Base-by-base conservation (phyloP, 2,797 vertebrate species). In the Aplochiton taeniatus region DNA sequence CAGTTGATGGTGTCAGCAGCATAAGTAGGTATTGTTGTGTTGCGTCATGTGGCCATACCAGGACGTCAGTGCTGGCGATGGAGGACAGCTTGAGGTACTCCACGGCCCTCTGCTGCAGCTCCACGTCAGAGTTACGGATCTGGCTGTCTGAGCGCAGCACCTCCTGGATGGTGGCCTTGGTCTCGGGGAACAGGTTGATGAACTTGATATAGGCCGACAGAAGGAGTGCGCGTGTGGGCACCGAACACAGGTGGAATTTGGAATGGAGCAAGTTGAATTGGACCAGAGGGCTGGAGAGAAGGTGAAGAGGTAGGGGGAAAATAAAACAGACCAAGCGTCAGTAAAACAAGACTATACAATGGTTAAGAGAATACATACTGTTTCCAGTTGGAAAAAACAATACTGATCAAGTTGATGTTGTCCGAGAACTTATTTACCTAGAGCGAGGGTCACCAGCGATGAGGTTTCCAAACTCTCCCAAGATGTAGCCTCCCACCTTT, bases 171-270 rank as follows among this genome's bases (percentile, higher is more conserved):
- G 95, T 97, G 78, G 91, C 87, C 91, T 97, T 97, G 69, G 94
- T 96, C 92, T 97, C 95, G 0, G 95, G 95, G 86, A 97, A 96
- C 79, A 97, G 91, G 88, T 97, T 97, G 86, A 97, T 96, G 70
- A 97, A 97, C 84, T 97, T 97, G 89, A 97, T 97, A 80, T 97
- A 97, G 73, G 95, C 95, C 0, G 95, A 96, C 68, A 97, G 91
- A 68, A 96, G 92, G 70, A 97, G 91, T 17, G 95, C 95, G 0
- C 95, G 92, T 0, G 95, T 97, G 0, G 95, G 94, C 61, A 96
- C 95, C 0, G 95, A 96, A 80, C 95, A 97, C 85, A 97, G 86
- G 73, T 97, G 95, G 88, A 97, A 97, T 88, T 97, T 97, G 46
- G 95, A 97, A 77, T 97, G 95, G 61, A 97, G 93, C 58, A 93